Conservation (phyloP, 2,888 invertebrate species). For the Trisateles emortualis region DNA sequence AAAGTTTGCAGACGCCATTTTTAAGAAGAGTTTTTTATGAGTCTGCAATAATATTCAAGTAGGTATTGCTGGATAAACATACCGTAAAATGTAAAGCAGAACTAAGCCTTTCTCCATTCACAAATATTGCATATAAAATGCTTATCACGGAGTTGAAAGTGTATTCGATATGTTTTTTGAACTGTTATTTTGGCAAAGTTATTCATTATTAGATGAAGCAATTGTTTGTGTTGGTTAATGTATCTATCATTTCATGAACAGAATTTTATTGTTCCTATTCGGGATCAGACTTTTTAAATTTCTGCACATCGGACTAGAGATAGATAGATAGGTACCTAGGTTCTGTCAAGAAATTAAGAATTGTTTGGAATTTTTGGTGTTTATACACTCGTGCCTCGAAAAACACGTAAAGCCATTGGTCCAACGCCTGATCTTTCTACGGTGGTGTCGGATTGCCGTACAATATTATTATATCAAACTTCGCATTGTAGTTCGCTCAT, state of each 20-base stretch:
- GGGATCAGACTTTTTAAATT: too few relatives aligned
- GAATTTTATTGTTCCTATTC: not conserved
- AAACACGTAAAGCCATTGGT: too few relatives aligned
- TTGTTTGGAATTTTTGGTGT: too few relatives aligned
- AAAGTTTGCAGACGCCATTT: constrained; percentile 3
- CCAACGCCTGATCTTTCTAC: too few relatives aligned
- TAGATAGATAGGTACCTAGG: too few relatives aligned
- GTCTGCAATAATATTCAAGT: constrained; percentile 2
- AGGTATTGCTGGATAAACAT: not conserved
- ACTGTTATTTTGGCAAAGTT: constrained; percentile 26
- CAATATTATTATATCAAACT: too few relatives aligned
- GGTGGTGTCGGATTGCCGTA: too few relatives aligned
- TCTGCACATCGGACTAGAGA: too few relatives aligned
- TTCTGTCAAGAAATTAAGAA: too few relatives aligned
- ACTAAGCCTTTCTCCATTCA: constrained; percentile 10
- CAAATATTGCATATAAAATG: constrained; percentile 19
- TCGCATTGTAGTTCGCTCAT: too few relatives aligned
- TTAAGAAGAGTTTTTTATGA: constrained; percentile 1
- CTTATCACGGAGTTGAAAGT: constrained; percentile 39
- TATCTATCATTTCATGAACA: not conserved
- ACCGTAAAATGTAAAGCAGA: constrained; percentile 2
- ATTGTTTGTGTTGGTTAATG: constrained; percentile 17
- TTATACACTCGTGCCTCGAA: too few relatives aligned
- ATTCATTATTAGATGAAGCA: constrained; percentile 14
- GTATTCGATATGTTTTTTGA: constrained; percentile 15